Evolutionary conservation across 2,888 invertebrate species (phyloP).

Genomic region (Parthenolecanium corni): DNA sequence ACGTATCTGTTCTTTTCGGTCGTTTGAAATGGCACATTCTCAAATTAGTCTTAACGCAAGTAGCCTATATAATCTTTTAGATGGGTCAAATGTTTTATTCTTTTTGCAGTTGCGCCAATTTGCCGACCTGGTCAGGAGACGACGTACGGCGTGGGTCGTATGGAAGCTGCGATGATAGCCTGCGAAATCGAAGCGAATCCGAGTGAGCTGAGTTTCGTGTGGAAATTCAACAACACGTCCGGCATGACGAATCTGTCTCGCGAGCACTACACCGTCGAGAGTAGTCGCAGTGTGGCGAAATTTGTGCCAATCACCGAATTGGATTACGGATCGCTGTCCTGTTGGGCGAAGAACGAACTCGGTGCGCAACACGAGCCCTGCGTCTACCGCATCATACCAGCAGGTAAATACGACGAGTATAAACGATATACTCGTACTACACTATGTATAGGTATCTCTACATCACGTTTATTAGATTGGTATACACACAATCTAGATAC

Average conservation of each 20-base stretch:
- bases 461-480: too few relatives aligned
- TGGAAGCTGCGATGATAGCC: conserved; percentile 54
- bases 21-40: too few relatives aligned
- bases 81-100: too few relatives aligned
- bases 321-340: conserved; percentile 64
- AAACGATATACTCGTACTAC: neutral
- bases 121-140: conserved; percentile 57
- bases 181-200: conserved; percentile 68
- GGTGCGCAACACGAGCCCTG: conserved; percentile 61
- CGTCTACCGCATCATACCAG: conserved; percentile 59
- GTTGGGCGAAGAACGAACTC: conserved; percentile 62
- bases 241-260: conserved; percentile 67
- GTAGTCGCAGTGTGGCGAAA: conserved; percentile 68
- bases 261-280: conserved; percentile 58
- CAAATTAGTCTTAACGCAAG: too few relatives aligned
- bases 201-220: conserved; percentile 53
- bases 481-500: too few relatives aligned
- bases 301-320: conserved; percentile 82
- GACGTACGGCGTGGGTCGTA: conserved; percentile 59
- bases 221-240: conserved; percentile 64
- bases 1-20: too few relatives aligned
- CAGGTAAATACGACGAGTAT: conserved; percentile 42
- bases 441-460: too few relatives aligned
- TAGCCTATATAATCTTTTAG: too few relatives aligned
- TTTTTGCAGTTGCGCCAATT: conserved; percentile 52